Percentiles rank a stretch among this genome's conserved stretches.
These are phyloP conservation scores for Sus cebifrons DNA, from an alignment of 2,797 vertebrate genomes.

Conservation along the genomic window DNA sequence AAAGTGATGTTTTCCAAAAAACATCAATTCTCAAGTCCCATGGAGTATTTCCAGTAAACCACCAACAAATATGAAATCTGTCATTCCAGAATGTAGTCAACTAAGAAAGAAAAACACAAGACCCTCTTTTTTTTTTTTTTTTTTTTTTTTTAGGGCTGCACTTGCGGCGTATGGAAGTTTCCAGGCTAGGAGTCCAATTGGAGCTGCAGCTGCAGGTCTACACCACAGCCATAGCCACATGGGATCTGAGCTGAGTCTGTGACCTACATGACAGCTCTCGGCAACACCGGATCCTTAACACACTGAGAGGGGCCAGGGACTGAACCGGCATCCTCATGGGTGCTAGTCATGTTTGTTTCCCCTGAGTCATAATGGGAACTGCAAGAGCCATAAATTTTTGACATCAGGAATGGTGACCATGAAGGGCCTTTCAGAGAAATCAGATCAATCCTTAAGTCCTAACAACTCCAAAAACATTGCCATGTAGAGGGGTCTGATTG, in stretches of 20 bases:
- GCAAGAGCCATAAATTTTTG: conserved; percentile 77
- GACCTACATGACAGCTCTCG: too few species aligned
- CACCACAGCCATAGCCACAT: too few species aligned
- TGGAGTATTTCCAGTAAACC: conserved; percentile 59
- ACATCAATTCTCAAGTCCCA: conserved; percentile 20
- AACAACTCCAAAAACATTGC: conserved; percentile 85
- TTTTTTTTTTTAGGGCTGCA: too few species aligned
- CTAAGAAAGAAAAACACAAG: conserved; percentile 80
- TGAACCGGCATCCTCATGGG: too few species aligned
- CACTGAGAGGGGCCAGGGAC: too few species aligned
- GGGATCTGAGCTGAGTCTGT: too few species aligned
- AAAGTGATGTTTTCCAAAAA: conserved; percentile 73
- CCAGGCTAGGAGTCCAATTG: too few species aligned
- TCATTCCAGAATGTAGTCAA: conserved; percentile 80
- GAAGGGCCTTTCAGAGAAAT: conserved; percentile 79
- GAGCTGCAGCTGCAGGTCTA: too few species aligned
- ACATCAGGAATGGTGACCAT: conserved; percentile 76
- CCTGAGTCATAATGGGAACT: background rate
- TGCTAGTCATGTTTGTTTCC: too few species aligned
- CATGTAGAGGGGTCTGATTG: conserved; percentile 78
- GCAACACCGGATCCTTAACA: too few species aligned
- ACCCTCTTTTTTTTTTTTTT: background rate
- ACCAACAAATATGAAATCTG: conserved; percentile 80
- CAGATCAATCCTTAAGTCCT: conserved; percentile 78
- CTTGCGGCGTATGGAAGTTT: too few species aligned